Evolutionary conservation across 2,797 vertebrate genomes (phyloP), one percentile per base, ranked within the genome.

Genomic region (Girardinus metallicus): DNA sequence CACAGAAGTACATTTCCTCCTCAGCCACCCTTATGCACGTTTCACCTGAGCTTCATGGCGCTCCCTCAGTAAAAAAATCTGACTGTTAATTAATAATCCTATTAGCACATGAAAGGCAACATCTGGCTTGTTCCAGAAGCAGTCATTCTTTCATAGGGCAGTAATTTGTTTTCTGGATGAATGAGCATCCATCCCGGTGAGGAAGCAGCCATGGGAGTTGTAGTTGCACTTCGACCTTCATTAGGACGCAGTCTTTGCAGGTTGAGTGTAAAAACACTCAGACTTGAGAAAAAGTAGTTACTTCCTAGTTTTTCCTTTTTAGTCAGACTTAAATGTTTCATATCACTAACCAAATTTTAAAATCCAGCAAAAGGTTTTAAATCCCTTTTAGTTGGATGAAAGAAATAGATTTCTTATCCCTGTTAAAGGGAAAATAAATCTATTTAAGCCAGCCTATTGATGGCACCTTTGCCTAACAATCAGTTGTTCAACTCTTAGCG

Each of bases 91-190:
- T 92, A 95, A 95, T 93, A 94, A 94, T 93, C 85, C 87, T 92
- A 93, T 95, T 94, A 95, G 82, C 93, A 93, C 93, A 93, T 89
- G 93, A 94, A 93, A 93, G 94, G 87, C 89, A 93, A 93, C 95
- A 95, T 94, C 94, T 95, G 94, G 91, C 83, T 80, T 71, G 81
- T 74, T 89, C 80, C 82, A 86, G 87, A 91, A 88, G 84, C 86
- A 81, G 73, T 86, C 90, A 74, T 89, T 90, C 82, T 88, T 84
- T 86, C 73, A 82, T 73, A 80, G 73, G 84, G 55, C 86, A 85
- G 85, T 79, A 80, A 86, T 92, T 89, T 93, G 89, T 92, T 91
- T 91, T 81, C 79, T 89, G 87, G 86, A 85, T 90, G 92, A 91
- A 89, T 84, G 88, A 85, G 78, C 43, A 57, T 43, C 80, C 73